Evolutionary conservation across 1,140 invertebrate genomes (phyloP).

Genomic region (Apocrypta bakeri): DNA sequence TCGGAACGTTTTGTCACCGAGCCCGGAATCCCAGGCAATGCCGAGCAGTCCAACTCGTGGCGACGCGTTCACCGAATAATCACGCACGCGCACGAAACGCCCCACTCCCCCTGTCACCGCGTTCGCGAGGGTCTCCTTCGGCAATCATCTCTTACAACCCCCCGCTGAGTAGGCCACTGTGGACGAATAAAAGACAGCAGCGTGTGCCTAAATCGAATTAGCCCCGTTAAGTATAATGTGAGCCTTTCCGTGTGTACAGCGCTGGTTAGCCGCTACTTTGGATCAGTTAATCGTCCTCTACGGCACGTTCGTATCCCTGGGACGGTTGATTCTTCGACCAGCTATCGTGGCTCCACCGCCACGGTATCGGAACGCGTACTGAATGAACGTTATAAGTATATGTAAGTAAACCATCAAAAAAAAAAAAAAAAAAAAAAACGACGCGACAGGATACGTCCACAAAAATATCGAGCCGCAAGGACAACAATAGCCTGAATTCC

Average conservation of each 20-base stretch:
- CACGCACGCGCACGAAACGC: too few relatives aligned
- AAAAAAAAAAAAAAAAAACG: too few relatives aligned
- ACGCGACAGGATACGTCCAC: neutral
- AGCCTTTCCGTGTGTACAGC: neutral
- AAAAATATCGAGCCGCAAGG: neutral
- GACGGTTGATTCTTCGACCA: too few relatives aligned
- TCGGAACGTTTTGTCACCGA: neutral
- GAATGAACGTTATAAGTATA: too few relatives aligned
- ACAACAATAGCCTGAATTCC: neutral
- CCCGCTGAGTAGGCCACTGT: neutral
- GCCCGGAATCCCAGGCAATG: too few relatives aligned
- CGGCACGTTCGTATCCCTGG: too few relatives aligned
- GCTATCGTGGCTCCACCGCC: too few relatives aligned
- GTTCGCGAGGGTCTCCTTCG: neutral
- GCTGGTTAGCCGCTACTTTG: neutral
- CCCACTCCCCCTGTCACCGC: neutral
- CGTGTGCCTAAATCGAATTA: conserved; percentile 1
- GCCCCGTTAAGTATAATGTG: neutral
- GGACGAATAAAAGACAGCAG: neutral
- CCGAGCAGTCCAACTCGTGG: too few relatives aligned
- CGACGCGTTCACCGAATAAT: too few relatives aligned
- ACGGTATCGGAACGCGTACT: too few relatives aligned
- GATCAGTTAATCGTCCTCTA: too few relatives aligned
- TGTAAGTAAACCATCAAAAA: too few relatives aligned
- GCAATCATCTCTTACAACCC: neutral